These are phyloP conservation scores for Diadema setosum DNA, from an alignment of 35 echinoderm and acorn worm genomes.

Conservation along the genomic window DNA sequence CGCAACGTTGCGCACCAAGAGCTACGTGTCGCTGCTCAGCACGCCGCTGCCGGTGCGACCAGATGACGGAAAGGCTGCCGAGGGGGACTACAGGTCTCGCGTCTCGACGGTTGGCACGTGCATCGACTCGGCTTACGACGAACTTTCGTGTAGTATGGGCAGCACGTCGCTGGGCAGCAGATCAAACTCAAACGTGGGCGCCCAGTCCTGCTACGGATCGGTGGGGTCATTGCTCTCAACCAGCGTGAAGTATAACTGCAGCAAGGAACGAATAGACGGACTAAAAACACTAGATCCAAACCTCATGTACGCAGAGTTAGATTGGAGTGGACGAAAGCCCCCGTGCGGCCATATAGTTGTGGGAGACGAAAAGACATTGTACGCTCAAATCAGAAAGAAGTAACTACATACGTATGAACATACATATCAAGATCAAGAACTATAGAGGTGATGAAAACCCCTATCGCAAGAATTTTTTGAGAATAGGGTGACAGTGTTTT, in stretches of 20 bases:
- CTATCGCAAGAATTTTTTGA: too few relatives aligned
- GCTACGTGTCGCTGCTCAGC: neutral
- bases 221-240: neutral
- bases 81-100: neutral
- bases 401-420: too few relatives aligned
- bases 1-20: neutral
- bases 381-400: neutral
- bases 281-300: neutral
- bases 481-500: too few relatives aligned
- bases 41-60: neutral
- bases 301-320: neutral
- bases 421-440: too few relatives aligned
- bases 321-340: neutral
- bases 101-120: neutral
- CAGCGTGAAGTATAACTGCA: neutral
- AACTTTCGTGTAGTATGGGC: neutral
- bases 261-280: neutral
- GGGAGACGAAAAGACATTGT: slow-evolving; percentile 1
- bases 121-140: neutral
- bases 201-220: neutral
- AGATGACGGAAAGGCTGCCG: neutral
- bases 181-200: neutral
- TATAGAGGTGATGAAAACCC: too few relatives aligned
- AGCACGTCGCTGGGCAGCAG: neutral
- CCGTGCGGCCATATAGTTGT: neutral